Base-by-base conservation (phyloP, 2,113 vertebrate genomes). In the Anarrhichthys ocellatus region DNA sequence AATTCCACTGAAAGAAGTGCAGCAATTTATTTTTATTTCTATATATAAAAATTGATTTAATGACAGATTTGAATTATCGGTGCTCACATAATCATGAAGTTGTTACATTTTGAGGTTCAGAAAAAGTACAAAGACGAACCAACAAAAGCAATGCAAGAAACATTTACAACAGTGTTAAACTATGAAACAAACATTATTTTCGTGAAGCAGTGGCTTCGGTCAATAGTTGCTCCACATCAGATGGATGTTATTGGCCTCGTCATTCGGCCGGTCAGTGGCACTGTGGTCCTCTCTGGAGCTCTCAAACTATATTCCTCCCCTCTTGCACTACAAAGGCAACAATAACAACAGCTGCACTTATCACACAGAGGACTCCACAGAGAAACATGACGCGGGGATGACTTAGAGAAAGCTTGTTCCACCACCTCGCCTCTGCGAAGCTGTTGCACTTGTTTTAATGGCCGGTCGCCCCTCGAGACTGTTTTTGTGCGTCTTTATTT, bases 301-400 rank as follows among this genome's bases (percentile, higher is more conserved):
- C 86, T 59, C 76, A 36, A 84, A 86, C 67, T 85, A 29, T 36
- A n/a, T 73, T 61, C 79, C 73, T 76, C 62, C 73, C 66, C 71
- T 64, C 65, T 69, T 6, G 56, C 80, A 73, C 83, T 73, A 88
- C 90, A 90, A 88, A 91, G 81, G 81, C 89, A 92, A 90, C 89
- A 93, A 93, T 87, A 92, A 92, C 77, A 93, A 91, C 90, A 93
- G 88, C 93, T 88, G 88, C 88, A 66, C 89, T 86, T 82, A 61
- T 89, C 84, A 54, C 73, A 67, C 56, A 4, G 10, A 59, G 80
- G 83, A 84, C 86, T 81, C 42, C 7, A 52, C 73, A 2, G 10
- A 66, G 63, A 32, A 62, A 81, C 79, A 81, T 64, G 80, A 76
- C 72, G 86, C 42, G 66, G 73, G 81, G 73, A 88, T 78, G 83